Conservation (phyloP, 2,888 invertebrate species). For the Trissoscelio sp. region DNA sequence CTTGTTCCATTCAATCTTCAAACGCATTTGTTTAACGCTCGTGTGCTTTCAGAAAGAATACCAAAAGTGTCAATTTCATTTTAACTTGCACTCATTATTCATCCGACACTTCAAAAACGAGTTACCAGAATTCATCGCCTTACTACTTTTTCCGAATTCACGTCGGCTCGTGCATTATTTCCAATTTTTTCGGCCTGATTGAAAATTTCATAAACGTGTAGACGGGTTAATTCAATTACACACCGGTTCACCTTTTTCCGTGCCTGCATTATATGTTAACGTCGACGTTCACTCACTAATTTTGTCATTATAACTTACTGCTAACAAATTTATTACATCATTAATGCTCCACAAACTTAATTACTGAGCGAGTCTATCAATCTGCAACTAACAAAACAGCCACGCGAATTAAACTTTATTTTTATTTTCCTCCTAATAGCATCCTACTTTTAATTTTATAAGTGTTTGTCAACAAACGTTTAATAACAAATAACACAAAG, state of each 20-base stretch:
- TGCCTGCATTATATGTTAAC: not conserved
- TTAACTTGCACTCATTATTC: slow-evolving; percentile 67
- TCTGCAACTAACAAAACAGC: not conserved
- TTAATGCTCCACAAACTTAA: slow-evolving; percentile 28
- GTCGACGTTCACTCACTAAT: slow-evolving; percentile 13
- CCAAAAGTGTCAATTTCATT: slow-evolving; percentile 69
- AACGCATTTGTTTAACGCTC: slow-evolving; percentile 75
- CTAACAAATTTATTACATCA: slow-evolving; percentile 40
- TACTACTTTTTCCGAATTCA: slow-evolving; percentile 30
- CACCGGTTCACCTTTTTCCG: not conserved
- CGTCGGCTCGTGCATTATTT: slow-evolving; percentile 19
- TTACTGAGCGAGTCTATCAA: slow-evolving; percentile 7
- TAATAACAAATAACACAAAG: too few relatives aligned
- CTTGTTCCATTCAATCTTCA: slow-evolving; percentile 75
- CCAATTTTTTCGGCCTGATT: slow-evolving; percentile 36
- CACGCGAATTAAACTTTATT: not conserved
- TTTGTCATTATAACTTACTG: slow-evolving; percentile 35
- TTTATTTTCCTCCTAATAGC: slow-evolving; percentile 15
- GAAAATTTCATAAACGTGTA: slow-evolving; percentile 16
- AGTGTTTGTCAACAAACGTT: too few relatives aligned
- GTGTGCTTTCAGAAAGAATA: slow-evolving; percentile 68
- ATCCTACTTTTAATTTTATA: too few relatives aligned
- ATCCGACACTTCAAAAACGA: slow-evolving; percentile 53
- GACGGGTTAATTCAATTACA: slow-evolving; percentile 37
- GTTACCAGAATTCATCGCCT: slow-evolving; percentile 50